A percentile compares a stretch with the other conserved stretches of the same genome.
These are phyloP conservation scores for Cyclargus thomasi DNA, from an alignment of 1,140 invertebrate genomes.

Conservation along the genomic window DNA sequence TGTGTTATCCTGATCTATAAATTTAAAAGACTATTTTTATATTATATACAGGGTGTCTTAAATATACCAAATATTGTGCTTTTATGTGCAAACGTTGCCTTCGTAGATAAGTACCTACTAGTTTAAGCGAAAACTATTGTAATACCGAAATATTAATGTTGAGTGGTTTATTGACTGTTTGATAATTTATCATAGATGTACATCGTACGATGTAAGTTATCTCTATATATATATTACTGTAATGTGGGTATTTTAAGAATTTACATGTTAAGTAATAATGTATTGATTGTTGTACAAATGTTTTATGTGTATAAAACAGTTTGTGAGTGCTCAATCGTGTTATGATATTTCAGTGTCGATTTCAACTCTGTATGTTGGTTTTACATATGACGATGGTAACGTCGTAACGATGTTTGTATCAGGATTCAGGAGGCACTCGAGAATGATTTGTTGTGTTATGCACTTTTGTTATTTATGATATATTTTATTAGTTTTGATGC, in stretches of 20 bases:
- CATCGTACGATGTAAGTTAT: constrained; percentile 20
- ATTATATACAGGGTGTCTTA: constrained; percentile 69
- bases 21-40: constrained; percentile 61
- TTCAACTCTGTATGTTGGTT: not conserved
- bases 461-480: constrained; percentile 47
- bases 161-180: constrained; percentile 44
- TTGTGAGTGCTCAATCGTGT: constrained; percentile 8
- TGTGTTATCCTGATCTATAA: constrained; percentile 55
- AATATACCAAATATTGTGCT: constrained; percentile 71
- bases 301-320: not conserved
- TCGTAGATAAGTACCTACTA: constrained; percentile 42
- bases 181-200: constrained; percentile 49
- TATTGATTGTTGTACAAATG: constrained; percentile 9
- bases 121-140: constrained; percentile 20
- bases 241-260: constrained; percentile 38
- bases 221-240: constrained; percentile 25
- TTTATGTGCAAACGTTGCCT: constrained; percentile 67
- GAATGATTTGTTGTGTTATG: constrained; percentile 63
- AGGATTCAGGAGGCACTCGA: constrained; percentile 59
- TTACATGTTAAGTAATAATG: constrained; percentile 25
- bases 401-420: constrained; percentile 28
- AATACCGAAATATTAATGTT: constrained; percentile 27
- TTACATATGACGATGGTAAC: constrained; percentile 15
- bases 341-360: constrained; percentile 1
- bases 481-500: constrained; percentile 55